Evolutionary conservation across 2,113 vertebrate species (phyloP).

Genomic region (Struthidea cinerea): DNA sequence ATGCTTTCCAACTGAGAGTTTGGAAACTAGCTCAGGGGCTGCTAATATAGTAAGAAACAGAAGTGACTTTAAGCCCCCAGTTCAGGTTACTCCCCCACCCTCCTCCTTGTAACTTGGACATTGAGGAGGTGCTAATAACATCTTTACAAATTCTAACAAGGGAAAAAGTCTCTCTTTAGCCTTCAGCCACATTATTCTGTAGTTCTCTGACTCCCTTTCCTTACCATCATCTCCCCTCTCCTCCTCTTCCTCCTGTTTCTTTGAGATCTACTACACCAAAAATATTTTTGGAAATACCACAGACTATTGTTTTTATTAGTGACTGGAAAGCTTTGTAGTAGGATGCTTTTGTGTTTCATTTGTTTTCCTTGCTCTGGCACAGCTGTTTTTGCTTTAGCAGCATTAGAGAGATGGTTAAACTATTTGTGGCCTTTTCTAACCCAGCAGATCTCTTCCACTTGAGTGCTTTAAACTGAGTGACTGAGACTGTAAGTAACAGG

Average conservation of each 20-base stretch:
- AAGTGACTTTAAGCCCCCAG: not conserved
- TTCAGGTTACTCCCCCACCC: not conserved
- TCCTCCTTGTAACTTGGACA: not conserved
- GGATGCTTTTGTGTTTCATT: constrained; percentile 71
- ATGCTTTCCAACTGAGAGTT: constrained; percentile 4
- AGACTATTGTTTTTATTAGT: constrained; percentile 78
- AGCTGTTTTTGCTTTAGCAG: constrained; percentile 79
- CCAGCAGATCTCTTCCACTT: constrained; percentile 52
- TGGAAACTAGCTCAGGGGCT: constrained; percentile 14
- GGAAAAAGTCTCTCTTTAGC: not conserved
- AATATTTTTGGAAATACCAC: constrained; percentile 76
- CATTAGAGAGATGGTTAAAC: constrained; percentile 71
- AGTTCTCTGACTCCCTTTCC: not conserved
- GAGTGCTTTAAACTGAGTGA: constrained; percentile 15
- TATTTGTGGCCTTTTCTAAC: constrained; percentile 69
- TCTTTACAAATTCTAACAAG: not conserved
- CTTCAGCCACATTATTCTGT: not conserved
- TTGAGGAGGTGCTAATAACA: constrained; percentile 11
- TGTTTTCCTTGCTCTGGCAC: constrained; percentile 74
- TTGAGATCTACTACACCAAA: constrained; percentile 68
- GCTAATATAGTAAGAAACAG: not conserved
- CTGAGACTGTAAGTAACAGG: not conserved
- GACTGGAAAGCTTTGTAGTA: constrained; percentile 74
- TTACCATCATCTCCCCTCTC: not conserved
- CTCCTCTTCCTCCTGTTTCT: constrained; percentile 57